Percentiles rank a stretch among this genome's conserved stretches.
Conservation (phyloP, 2,113 vertebrate genomes). For the Marmota monax region DNA sequence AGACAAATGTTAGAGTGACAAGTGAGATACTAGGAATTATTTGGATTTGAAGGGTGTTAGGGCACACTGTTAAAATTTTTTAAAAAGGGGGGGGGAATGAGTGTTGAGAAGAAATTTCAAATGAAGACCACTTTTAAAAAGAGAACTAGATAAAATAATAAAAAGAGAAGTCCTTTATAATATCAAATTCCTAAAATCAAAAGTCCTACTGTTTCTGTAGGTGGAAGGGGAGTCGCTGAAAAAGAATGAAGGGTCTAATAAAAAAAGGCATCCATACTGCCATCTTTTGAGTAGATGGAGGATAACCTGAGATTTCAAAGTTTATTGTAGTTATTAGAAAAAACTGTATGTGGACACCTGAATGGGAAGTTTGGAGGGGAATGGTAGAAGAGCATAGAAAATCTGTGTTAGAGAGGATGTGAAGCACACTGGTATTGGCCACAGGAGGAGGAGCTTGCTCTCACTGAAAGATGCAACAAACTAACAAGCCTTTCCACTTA, state of each 20-base stretch:
- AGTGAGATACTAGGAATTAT: background rate
- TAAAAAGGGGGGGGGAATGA: background rate
- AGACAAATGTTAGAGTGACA: background rate
- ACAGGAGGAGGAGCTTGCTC: background rate
- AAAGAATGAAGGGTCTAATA: background rate
- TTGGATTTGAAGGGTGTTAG: constrained; percentile 37
- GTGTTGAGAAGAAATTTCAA: background rate
- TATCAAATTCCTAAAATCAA: background rate
- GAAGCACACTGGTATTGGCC: background rate
- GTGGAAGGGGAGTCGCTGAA: background rate
- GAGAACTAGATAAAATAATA: constrained; percentile 24
- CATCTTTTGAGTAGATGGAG: background rate
- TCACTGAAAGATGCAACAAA: background rate
- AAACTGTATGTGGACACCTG: background rate
- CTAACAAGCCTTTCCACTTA: background rate
- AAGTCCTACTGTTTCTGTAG: background rate
- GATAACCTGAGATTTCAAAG: background rate
- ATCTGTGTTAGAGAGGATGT: background rate
- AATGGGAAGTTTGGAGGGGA: background rate
- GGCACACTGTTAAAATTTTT: background rate
- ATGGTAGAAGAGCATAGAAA: background rate
- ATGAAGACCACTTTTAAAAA: background rate
- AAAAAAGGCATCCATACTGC: background rate
- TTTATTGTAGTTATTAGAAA: background rate
- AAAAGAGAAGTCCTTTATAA: background rate